These are phyloP conservation scores for Brachyopa scutellaris DNA, from an alignment of 2,888 invertebrate genomes.

Conservation along the genomic window DNA sequence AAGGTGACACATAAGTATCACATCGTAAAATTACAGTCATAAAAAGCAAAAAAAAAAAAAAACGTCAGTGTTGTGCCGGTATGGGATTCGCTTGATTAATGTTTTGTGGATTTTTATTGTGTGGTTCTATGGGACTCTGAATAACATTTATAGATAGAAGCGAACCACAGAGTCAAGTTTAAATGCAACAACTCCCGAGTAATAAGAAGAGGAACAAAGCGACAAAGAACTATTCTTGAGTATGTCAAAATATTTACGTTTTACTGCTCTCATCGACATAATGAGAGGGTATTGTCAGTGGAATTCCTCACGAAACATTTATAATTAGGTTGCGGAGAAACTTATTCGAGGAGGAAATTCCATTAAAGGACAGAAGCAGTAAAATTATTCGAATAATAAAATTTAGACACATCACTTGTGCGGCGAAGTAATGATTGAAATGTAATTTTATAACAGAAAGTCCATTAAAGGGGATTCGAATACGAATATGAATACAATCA, in stretches of 20 bases:
- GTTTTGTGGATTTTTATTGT: constrained; percentile 60
- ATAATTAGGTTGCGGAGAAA: background rate
- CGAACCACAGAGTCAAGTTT: background rate
- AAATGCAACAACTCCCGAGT: background rate
- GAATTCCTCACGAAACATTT: background rate
- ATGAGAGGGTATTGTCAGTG: constrained; percentile 16
- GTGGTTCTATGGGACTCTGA: constrained; percentile 28
- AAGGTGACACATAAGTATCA: constrained; percentile 58
- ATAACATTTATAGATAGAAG: background rate
- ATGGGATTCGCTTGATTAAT: constrained; percentile 64
- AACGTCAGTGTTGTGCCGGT: constrained; percentile 47
- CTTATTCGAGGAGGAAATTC: background rate
- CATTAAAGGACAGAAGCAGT: background rate
- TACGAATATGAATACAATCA: no score
- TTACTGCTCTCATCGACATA: constrained; percentile 8
- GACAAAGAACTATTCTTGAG: constrained; percentile 7
- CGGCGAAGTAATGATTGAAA: background rate
- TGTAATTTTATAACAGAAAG: background rate
- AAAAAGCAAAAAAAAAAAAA: constrained; percentile 49
- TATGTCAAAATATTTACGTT: constrained; percentile 28
- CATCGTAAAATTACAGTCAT: constrained; percentile 52
- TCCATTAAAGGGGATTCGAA: no score
- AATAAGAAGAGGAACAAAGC: constrained; percentile 5
- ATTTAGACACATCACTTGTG: no score
- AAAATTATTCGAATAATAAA: constrained; percentile 11